Conservation (phyloP, 2,797 vertebrate genomes). For the Crocodylus rhombifer region DNA sequence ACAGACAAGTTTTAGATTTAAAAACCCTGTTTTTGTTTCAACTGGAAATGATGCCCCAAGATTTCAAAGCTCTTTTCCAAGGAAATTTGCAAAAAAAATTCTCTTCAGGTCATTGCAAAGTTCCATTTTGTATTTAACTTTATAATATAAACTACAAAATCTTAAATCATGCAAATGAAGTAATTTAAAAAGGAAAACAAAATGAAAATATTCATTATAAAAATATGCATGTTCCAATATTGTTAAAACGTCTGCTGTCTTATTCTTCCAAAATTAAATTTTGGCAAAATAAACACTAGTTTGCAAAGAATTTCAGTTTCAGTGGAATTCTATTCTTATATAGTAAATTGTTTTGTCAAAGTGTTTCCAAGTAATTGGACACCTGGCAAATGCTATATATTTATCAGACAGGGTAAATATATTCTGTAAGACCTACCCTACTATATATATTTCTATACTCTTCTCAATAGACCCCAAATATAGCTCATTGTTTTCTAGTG, state of each 20-base stretch:
- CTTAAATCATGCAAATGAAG: neutral
- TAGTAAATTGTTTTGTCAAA: neutral
- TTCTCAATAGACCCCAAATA: neutral
- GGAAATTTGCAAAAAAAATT: neutral
- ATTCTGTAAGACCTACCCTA: neutral
- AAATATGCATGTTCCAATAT: neutral
- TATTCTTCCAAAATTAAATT: neutral
- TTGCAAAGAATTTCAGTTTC: neutral
- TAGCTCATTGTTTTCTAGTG: neutral
- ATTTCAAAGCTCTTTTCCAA: neutral
- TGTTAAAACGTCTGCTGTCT: neutral
- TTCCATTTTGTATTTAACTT: neutral
- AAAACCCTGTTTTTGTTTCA: neutral
- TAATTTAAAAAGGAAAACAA: neutral
- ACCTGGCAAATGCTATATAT: neutral
- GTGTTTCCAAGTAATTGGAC: neutral
- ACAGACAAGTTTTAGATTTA: neutral
- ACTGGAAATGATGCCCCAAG: neutral
- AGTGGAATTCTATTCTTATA: neutral
- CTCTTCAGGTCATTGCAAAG: neutral
- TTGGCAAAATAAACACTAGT: neutral
- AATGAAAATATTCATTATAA: neutral
- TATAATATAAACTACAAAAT: neutral
- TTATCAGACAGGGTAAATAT: neutral
- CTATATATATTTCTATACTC: neutral